phyloP scores from a whole-genome alignment of 2,888 invertebrate genomes.

The Cataglyphis rosenhaueri region DNA sequence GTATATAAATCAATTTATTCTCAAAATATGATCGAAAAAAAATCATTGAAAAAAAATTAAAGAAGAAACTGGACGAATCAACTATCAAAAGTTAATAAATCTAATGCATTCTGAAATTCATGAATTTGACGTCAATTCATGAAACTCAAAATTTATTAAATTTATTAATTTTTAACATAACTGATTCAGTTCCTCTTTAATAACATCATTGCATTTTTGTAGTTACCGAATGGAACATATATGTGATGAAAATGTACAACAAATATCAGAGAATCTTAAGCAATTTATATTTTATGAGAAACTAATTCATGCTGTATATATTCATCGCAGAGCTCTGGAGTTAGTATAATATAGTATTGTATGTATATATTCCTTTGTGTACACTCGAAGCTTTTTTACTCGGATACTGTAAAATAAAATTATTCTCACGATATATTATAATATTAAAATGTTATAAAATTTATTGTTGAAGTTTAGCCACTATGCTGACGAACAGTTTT shows the following conservation, averaged over 20 bases:
- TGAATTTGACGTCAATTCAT: too few species aligned
- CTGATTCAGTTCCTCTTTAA: not conserved
- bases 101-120: too few species aligned
- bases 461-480: slow-evolving; percentile 38
- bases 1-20: not conserved
- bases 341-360: slow-evolving; percentile 13
- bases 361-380: not conserved
- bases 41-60: not conserved
- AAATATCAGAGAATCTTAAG: not conserved
- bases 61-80: too few species aligned
- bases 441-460: slow-evolving; percentile 13
- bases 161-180: too few species aligned
- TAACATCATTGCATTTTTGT: not conserved
- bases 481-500: slow-evolving; percentile 29
- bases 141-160: too few species aligned
- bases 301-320: slow-evolving; percentile 20
- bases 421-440: not conserved
- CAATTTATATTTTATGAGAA: slow-evolving; percentile 11
- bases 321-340: slow-evolving; percentile 38
- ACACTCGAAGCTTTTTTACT: slow-evolving; percentile 1
- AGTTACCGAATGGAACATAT: slow-evolving; percentile 36
- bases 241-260: not conserved
- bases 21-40: not conserved
- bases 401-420: not conserved
- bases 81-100: too few species aligned